Percentiles rank a stretch among this genome's conserved stretches.
phyloP scores from a whole-genome alignment of 2,888 invertebrate species.

The Catocala fraxini region DNA sequence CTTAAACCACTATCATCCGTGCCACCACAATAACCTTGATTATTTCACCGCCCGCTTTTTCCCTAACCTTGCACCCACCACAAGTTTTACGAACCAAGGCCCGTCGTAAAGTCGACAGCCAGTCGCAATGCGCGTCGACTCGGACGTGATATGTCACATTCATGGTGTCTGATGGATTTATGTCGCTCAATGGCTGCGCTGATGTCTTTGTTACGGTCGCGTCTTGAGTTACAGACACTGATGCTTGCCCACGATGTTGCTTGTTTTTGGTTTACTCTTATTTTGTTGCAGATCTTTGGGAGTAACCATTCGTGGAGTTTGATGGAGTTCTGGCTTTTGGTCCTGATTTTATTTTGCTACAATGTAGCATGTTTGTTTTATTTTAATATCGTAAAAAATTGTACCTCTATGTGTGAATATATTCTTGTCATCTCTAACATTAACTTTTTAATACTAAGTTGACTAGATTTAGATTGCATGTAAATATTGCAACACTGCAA shows the following conservation, averaged over 20 bases:
- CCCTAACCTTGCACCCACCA: slow-evolving; percentile 46
- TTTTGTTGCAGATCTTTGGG: slow-evolving; percentile 2
- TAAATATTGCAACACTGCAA: too few relatives aligned
- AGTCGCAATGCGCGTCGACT: slow-evolving; percentile 62
- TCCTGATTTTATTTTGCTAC: neutral
- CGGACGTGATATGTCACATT: slow-evolving; percentile 79
- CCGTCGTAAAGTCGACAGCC: slow-evolving; percentile 74
- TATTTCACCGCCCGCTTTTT: slow-evolving; percentile 9
- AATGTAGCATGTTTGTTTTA: neutral
- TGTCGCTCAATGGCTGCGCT: slow-evolving; percentile 67
- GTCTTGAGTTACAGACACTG: slow-evolving; percentile 36
- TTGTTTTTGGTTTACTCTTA: slow-evolving; percentile 14
- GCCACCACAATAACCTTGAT: too few relatives aligned
- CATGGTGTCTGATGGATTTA: slow-evolving; percentile 77
- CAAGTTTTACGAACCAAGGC: slow-evolving; percentile 72
- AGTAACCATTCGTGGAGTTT: too few relatives aligned
- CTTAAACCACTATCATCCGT: too few relatives aligned
- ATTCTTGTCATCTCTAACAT: too few relatives aligned
- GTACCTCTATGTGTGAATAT: too few relatives aligned
- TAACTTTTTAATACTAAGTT: too few relatives aligned
- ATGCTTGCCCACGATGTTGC: slow-evolving; percentile 29
- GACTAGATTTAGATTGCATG: too few relatives aligned
- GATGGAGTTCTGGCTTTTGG: too few relatives aligned
- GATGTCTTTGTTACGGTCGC: slow-evolving; percentile 62
- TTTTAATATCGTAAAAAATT: too few relatives aligned